phyloP scores from a whole-genome alignment of 1,140 invertebrate genomes.

The Achroia grisella region DNA sequence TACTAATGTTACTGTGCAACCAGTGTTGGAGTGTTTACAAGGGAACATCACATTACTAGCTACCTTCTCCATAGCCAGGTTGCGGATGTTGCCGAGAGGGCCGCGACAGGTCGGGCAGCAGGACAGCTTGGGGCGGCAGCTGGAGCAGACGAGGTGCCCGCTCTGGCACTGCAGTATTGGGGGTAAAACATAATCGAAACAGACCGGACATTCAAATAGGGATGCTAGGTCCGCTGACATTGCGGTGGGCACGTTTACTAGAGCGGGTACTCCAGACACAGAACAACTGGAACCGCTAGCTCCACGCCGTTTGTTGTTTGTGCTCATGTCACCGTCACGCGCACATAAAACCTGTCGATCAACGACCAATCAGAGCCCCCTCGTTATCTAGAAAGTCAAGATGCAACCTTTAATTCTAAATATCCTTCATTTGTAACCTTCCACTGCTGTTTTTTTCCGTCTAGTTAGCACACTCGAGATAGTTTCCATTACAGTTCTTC shows the following conservation, averaged over 20 bases:
- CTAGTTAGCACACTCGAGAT: conserved; percentile 39
- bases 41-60: conserved; percentile 98
- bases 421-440: conserved; percentile 60
- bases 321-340: conserved; percentile 70
- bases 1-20: conserved; percentile 93
- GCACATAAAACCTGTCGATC: conserved; percentile 50
- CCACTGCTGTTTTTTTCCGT: conserved; percentile 51
- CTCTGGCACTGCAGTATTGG: conserved; percentile 94
- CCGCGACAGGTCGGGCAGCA: conserved; percentile 98
- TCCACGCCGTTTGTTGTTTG: conserved; percentile 66
- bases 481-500: conserved; percentile 58
- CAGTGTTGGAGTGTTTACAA: conserved; percentile 98
- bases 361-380: conserved; percentile 29
- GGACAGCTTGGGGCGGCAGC: conserved; percentile 95
- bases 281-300: conserved; percentile 69
- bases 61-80: conserved; percentile 99
- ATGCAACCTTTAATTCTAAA: conserved; percentile 9
- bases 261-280: conserved; percentile 58
- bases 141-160: conserved; percentile 93
- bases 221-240: conserved; percentile 92
- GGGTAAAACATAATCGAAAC: conserved; percentile 99
- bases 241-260: conserved; percentile 71
- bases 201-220: conserved; percentile 99
- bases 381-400: conserved; percentile 10
- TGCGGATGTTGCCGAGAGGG: conserved; percentile 96